Evolutionary conservation across 2,888 invertebrate genomes (phyloP).

Genomic region (Hemicrepidius hirtus): DNA sequence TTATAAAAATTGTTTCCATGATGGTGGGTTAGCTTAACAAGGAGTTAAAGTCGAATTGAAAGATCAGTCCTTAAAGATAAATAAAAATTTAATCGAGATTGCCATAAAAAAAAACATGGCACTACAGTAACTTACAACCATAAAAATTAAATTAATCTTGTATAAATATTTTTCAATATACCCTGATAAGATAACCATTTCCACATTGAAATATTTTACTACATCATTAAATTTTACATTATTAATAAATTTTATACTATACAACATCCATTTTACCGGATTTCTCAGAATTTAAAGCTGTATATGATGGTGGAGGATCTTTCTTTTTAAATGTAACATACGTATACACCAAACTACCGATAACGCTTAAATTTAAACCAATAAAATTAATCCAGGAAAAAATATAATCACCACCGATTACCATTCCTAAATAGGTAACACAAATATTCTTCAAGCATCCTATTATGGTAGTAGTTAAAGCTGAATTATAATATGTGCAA

Average conservation of each 20-base stretch:
- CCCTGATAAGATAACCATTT: conserved; percentile 25
- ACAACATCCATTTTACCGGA: conserved; percentile 70
- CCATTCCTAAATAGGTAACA: conserved; percentile 98
- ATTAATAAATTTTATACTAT: conserved; percentile 61
- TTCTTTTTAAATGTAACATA: conserved; percentile 88
- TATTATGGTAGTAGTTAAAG: conserved; percentile 98
- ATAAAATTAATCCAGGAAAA: conserved; percentile 96
- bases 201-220: neutral
- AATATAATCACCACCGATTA: conserved; percentile 98
- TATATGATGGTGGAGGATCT: conserved; percentile 68
- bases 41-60: too few species aligned
- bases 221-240: conserved; percentile 21
- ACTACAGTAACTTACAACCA: neutral
- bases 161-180: conserved; percentile 19
- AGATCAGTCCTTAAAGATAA: too few species aligned
- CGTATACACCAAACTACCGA: conserved; percentile 90
- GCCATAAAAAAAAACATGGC: conserved; percentile 10
- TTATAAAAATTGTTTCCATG: too few species aligned
- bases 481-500: conserved; percentile 97
- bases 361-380: conserved; percentile 95
- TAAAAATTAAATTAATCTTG: neutral
- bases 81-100: neutral
- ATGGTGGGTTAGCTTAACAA: too few species aligned
- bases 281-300: conserved; percentile 64
- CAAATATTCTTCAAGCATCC: conserved; percentile 98